Conservation (phyloP, 2,113 vertebrate genomes). For the Marmota flaviventris region DNA sequence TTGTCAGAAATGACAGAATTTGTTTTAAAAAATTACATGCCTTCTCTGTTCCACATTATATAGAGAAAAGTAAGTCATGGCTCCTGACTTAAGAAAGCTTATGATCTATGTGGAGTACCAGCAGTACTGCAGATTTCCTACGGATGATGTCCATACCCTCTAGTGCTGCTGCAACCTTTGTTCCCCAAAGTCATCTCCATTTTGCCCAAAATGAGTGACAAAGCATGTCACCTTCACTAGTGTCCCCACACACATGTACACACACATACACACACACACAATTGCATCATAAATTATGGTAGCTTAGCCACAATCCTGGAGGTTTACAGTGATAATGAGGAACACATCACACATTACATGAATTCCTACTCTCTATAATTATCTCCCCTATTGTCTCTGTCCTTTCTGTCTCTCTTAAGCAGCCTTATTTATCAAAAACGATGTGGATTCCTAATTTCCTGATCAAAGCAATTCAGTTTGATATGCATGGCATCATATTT, state of each 20-base stretch:
- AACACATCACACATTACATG: no score
- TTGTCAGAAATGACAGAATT: conserved; percentile 5
- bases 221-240: neutral
- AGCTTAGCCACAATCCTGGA: neutral
- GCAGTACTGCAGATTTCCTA: neutral
- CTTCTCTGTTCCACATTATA: neutral
- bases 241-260: neutral
- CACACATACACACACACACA: neutral
- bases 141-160: rapidly evolving
- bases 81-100: neutral
- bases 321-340: neutral
- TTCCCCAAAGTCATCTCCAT: neutral
- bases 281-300: neutral
- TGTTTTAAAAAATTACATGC: neutral
- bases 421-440: neutral
- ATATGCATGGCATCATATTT: neutral
- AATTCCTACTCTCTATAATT: neutral
- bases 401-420: neutral
- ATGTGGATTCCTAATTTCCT: neutral
- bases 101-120: neutral
- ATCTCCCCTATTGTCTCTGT: neutral
- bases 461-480: neutral
- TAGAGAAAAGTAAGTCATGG: neutral
- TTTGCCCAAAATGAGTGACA: neutral
- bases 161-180: neutral